phyloP scores from a whole-genome alignment of 2,888 invertebrate genomes.

The Ferdinandea cuprea region DNA sequence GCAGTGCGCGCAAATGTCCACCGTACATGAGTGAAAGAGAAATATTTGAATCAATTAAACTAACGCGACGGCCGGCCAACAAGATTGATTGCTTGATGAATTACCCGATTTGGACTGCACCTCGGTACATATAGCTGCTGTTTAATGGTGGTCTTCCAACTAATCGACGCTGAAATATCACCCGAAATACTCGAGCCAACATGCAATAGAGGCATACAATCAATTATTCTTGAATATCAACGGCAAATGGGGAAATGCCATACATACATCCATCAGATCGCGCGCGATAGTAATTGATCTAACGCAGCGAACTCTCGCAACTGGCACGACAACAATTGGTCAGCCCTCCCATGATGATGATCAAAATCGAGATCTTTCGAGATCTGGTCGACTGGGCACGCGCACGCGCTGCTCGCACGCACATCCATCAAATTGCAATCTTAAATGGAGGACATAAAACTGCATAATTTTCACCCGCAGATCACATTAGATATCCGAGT shows the following conservation, averaged over 20 bases:
- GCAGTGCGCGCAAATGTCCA: conserved; percentile 43
- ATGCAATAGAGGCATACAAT: conserved; percentile 34
- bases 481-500: conserved; percentile 19
- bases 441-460: conserved; percentile 31
- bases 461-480: conserved; percentile 54
- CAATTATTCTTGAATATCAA: conserved; percentile 56
- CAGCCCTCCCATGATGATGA: conserved; percentile 46
- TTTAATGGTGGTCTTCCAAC: conserved; percentile 14
- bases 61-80: conserved; percentile 7
- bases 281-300: conserved; percentile 41
- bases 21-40: conserved; percentile 21
- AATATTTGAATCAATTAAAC: conserved; percentile 47
- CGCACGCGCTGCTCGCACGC: conserved; percentile 46
- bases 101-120: conserved; percentile 29
- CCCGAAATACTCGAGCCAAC: conserved; percentile 34
- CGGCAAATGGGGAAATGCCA: conserved; percentile 33
- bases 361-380: conserved; percentile 28
- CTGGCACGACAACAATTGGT: conserved; percentile 45
- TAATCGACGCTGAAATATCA: conserved; percentile 31
- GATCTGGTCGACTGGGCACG: conserved; percentile 29
- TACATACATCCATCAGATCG: conserved; percentile 40
- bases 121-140: conserved; percentile 5
- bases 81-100: conserved; percentile 53
- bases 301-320: conserved; percentile 5
- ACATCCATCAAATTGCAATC: conserved; percentile 53